Percentiles rank a stretch among this genome's conserved stretches.
Evolutionary conservation across 2,888 invertebrate species (phyloP).

Genomic region (Scelioninae gen. 2): DNA sequence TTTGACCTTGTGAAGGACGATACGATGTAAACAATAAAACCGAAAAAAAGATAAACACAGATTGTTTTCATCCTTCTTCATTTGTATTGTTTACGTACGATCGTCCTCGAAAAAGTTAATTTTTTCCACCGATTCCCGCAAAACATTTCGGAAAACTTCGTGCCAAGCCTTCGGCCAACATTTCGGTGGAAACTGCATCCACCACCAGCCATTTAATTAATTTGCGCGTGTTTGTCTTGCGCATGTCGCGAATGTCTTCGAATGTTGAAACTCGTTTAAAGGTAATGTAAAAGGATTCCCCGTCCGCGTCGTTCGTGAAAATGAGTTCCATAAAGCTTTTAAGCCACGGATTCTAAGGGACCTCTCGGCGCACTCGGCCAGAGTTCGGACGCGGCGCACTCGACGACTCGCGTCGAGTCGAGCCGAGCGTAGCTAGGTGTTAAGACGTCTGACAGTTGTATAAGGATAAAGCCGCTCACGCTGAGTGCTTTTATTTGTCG

Average conservation of each 20-base stretch:
- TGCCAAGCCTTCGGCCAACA: no score
- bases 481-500: conserved; percentile 74
- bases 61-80: no score
- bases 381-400: conserved; percentile 34
- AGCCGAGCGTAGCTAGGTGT: conserved; percentile 65
- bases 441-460: conserved; percentile 73
- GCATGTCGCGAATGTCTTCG: conserved; percentile 52
- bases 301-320: conserved; percentile 63
- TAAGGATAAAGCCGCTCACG: conserved; percentile 73
- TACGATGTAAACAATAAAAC: no score
- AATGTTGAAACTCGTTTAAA: conserved; percentile 54
- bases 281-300: conserved; percentile 58
- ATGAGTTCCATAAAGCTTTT: conserved; percentile 71
- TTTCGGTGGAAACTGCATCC: no score
- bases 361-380: conserved; percentile 45
- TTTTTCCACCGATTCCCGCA: no score
- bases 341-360: conserved; percentile 61
- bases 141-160: no score
- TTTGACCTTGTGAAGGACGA: no score
- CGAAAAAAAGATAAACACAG: no score
- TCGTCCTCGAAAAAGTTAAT: no score
- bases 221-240: conserved; percentile 51
- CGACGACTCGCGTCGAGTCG: conserved; percentile 45
- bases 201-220: conserved; percentile 49
- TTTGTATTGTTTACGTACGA: no score